Conservation (phyloP, 2,888 invertebrate species). For the Sicus ferrugineus region DNA sequence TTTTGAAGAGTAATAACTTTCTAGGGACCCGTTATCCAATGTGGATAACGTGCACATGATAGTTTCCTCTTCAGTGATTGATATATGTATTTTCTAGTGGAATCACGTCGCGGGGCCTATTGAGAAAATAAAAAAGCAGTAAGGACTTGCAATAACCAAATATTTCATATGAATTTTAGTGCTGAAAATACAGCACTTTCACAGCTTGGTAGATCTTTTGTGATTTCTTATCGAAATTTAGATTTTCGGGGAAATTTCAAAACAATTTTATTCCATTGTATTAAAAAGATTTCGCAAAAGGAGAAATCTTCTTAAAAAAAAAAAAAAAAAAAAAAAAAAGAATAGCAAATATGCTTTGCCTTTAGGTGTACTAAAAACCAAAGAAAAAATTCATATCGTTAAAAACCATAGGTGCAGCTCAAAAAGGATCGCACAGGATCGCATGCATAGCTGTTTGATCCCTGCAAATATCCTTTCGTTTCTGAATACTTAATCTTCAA, state of each 20-base stretch:
- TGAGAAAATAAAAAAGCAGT: not conserved
- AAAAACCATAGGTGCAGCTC: slow-evolving; percentile 58
- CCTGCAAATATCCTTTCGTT: slow-evolving; percentile 51
- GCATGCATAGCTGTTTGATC: slow-evolving; percentile 51
- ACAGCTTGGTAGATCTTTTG: too few relatives aligned
- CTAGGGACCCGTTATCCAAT: slow-evolving; percentile 52
- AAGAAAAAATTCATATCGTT: too few relatives aligned
- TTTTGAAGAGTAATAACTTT: slow-evolving; percentile 44
- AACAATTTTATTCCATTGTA: too few relatives aligned
- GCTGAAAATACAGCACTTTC: too few relatives aligned
- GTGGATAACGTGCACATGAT: slow-evolving; percentile 48
- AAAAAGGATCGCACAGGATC: slow-evolving; percentile 57
- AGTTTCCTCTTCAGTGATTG: slow-evolving; percentile 54
- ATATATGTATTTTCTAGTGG: slow-evolving; percentile 51
- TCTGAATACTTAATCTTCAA: slow-evolving; percentile 54
- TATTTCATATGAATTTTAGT: too few relatives aligned
- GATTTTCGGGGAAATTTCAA: too few relatives aligned
- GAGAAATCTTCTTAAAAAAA: too few relatives aligned
- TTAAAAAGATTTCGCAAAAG: too few relatives aligned
- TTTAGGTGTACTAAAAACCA: too few relatives aligned
- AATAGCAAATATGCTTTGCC: too few relatives aligned
- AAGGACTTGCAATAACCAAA: not conserved
- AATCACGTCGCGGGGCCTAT: slow-evolving; percentile 55
- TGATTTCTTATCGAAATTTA: too few relatives aligned
- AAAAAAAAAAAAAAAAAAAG: too few relatives aligned